A percentile compares a stretch with the other conserved stretches of the same genome.
Conservation (phyloP, 2,113 vertebrate species). For the Thunnus maccoyii region DNA sequence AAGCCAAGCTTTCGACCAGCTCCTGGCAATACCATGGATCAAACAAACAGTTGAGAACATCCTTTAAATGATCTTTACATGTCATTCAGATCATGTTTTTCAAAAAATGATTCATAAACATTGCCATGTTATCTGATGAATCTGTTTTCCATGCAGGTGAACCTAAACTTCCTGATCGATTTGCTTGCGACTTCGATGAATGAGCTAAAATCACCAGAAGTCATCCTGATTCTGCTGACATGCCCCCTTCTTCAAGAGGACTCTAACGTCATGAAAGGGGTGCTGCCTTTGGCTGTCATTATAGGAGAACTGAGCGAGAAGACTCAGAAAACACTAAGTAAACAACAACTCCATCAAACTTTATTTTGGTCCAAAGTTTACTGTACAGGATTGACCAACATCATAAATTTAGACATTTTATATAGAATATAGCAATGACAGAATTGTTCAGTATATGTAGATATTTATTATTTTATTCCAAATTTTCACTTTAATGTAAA, state of each 20-base stretch:
- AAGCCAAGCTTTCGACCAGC: conserved; percentile 61
- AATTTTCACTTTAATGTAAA: neutral
- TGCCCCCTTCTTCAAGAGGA: conserved; percentile 74
- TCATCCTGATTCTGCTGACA: conserved; percentile 71
- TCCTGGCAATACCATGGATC: conserved; percentile 75
- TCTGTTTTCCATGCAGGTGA: conserved; percentile 49
- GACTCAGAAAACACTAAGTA: conserved; percentile 68
- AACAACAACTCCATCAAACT: neutral
- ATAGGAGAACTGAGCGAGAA: conserved; percentile 49
- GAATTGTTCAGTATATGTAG: too few species aligned
- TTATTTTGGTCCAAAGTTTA: neutral
- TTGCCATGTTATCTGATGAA: neutral
- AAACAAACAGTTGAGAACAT: conserved; percentile 67
- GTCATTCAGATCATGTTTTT: neutral
- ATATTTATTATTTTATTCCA: too few species aligned
- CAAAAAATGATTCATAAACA: neutral
- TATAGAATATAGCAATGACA: too few species aligned
- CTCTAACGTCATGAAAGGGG: conserved; percentile 12
- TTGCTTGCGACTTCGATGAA: neutral
- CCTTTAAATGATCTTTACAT: neutral
- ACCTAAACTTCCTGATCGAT: neutral
- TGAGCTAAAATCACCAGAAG: conserved; percentile 73
- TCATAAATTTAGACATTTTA: too few species aligned
- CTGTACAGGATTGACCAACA: neutral
- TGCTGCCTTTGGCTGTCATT: conserved; percentile 55